Percentiles rank a stretch among this genome's conserved stretches.
phyloP scores from a whole-genome alignment of 1,140 invertebrate species.

The Calliphora vicina region DNA sequence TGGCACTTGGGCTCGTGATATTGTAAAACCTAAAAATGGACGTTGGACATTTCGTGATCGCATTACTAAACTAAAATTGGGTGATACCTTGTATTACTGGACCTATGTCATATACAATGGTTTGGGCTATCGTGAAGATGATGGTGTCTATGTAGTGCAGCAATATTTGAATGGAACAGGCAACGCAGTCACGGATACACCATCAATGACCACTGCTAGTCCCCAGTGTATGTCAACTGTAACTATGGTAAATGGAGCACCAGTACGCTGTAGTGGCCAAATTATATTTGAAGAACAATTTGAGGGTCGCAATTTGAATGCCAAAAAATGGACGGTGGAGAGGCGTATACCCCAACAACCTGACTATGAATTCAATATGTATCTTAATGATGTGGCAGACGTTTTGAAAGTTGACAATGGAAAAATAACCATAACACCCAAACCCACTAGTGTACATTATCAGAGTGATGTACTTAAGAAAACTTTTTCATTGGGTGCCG shows the following conservation, averaged over 20 bases:
- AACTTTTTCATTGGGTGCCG: conserved; percentile 55
- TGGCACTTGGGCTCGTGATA: conserved; percentile 74
- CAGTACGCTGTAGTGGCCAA: conserved; percentile 65
- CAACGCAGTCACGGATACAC: neutral
- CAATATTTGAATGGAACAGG: conserved; percentile 54
- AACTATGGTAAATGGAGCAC: conserved; percentile 50
- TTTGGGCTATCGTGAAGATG: conserved; percentile 70
- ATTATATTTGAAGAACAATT: conserved; percentile 68
- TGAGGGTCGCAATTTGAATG: conserved; percentile 48
- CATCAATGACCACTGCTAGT: neutral
- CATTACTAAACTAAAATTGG: conserved; percentile 68
- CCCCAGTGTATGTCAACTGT: conserved; percentile 22
- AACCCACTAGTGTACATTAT: conserved; percentile 65
- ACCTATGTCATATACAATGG: conserved; percentile 74
- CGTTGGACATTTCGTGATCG: conserved; percentile 74
- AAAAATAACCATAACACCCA: conserved; percentile 67
- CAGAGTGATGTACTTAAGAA: conserved; percentile 53
- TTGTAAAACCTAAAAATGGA: conserved; percentile 71
- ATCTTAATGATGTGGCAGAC: conserved; percentile 68
- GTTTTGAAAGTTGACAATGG: conserved; percentile 67
- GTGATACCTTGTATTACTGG: conserved; percentile 79
- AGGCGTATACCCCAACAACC: conserved; percentile 59
- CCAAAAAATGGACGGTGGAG: conserved; percentile 60
- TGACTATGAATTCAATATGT: conserved; percentile 73
- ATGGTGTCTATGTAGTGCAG: conserved; percentile 68